Evolutionary conservation across 2,113 vertebrate genomes (phyloP).

Genomic region (Vanacampus margaritifer): DNA sequence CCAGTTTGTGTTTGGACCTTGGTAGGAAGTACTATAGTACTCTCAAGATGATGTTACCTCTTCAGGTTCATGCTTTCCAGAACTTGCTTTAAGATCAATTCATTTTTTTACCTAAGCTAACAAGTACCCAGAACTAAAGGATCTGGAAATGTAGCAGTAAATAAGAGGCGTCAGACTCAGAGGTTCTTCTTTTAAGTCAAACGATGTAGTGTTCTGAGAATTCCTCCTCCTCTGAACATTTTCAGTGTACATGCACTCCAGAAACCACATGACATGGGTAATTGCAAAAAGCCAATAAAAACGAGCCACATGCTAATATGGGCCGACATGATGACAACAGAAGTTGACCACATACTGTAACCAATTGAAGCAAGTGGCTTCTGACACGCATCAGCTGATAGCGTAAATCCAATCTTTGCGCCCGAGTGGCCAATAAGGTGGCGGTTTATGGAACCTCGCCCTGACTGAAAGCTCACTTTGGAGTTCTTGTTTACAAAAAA

Average conservation of each 20-base stretch:
- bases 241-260: slow-evolving; percentile 50
- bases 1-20: neutral
- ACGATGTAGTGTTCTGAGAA: slow-evolving; percentile 34
- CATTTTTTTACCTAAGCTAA: neutral
- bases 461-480: slow-evolving; percentile 21
- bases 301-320: slow-evolving; percentile 43
- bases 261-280: slow-evolving; percentile 53
- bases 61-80: too few relatives aligned
- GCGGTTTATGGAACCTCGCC: slow-evolving; percentile 1
- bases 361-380: slow-evolving; percentile 24
- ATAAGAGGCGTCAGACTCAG: neutral
- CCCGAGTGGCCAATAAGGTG: slow-evolving; percentile 5
- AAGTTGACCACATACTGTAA: slow-evolving; percentile 35
- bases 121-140: neutral
- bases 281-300: slow-evolving; percentile 53
- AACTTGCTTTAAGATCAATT: neutral
- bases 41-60: neutral
- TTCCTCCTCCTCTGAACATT: slow-evolving; percentile 44
- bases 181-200: slow-evolving; percentile 41
- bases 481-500: slow-evolving; percentile 25
- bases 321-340: slow-evolving; percentile 37
- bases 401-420: slow-evolving; percentile 14
- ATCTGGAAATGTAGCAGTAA: neutral
- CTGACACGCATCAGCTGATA: slow-evolving; percentile 14
- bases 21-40: too few relatives aligned